Percentiles rank a stretch among this genome's conserved stretches.
These are phyloP conservation scores for Sinopyrophorus schimmeli DNA, from an alignment of 2,888 invertebrate species.

Conservation along the genomic window DNA sequence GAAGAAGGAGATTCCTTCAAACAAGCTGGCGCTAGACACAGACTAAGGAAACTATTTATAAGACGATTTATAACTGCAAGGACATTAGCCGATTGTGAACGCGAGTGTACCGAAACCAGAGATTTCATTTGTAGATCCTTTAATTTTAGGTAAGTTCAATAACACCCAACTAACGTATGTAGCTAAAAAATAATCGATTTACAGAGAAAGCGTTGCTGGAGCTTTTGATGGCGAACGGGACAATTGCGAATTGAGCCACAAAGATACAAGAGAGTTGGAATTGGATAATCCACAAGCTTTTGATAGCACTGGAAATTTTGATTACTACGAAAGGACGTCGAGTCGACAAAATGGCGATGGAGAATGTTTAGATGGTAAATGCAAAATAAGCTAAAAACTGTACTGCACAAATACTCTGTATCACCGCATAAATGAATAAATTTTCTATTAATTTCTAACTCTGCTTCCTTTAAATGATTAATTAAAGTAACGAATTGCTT, in stretches of 20 bases:
- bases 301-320: constrained; percentile 80
- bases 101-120: constrained; percentile 79
- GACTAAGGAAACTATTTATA: constrained; percentile 78
- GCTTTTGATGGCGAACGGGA: constrained; percentile 70
- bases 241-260: constrained; percentile 88
- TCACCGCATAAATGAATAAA: background rate
- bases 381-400: constrained; percentile 14
- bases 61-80: constrained; percentile 73
- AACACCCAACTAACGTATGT: too few relatives aligned
- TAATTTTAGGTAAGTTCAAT: constrained; percentile 70
- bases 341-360: constrained; percentile 68
- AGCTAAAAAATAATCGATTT: background rate
- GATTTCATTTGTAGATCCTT: constrained; percentile 87
- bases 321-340: constrained; percentile 80
- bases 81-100: constrained; percentile 78
- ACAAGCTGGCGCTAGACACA: constrained; percentile 76
- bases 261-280: constrained; percentile 82
- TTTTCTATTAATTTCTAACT: constrained; percentile 1
- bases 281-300: constrained; percentile 84
- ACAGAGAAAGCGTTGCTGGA: constrained; percentile 45
- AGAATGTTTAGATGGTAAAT: constrained; percentile 84
- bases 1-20: constrained; percentile 82
- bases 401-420: constrained; percentile 7
- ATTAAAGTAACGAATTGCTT: background rate
- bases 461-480: background rate